Evolutionary conservation across 2,888 invertebrate species (phyloP), one percentile per base, ranked within the genome.

Genomic region (Lacanobia wlatinum): DNA sequence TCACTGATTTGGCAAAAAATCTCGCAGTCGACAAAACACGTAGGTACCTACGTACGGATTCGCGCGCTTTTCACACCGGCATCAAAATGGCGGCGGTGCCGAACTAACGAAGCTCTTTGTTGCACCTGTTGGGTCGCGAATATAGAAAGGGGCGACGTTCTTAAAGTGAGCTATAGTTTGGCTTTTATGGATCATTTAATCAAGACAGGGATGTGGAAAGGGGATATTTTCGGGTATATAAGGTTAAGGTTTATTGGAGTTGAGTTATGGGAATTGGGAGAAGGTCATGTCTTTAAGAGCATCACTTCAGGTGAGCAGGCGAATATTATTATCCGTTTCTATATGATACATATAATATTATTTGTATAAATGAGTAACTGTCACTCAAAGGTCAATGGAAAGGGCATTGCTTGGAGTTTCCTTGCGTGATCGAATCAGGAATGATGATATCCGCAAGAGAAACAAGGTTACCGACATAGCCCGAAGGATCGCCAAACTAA

Each of bases 51-150:
- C 40, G 58, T 62, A 72, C 59, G 75, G 73, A 76, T 71, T 84
- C 84, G 82, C 70, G 74, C 78, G 80, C 80, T 73, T 87, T 89
- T 87, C 86, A 84, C 84, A 75, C 76, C 83, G 84, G 80, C 83
- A 76, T 68, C 83, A 84, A 89, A 90, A 91, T 90, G 88, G 89
- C 86, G 85, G 76, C 82, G 87, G 87, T 86, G 84, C 82, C 83
- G 82, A 64, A 86, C 93, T 95, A 95, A 95, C 95, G 94, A 95
- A 94, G 88, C 92, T 90, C 93, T 94, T 95, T 95, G 95, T 95
- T 92, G 89, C 91, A 93, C 92, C 92, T 93, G 91, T 82, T 84
- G 61, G 75, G 40, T 71, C 84, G 58, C 69, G 85, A 80, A 88
- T 73, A 81, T 84, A 88, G 78, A 80, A 87, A 84, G 58, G 67